Conservation (phyloP, 2,113 vertebrate species). For the Saimiri boliviensis region DNA sequence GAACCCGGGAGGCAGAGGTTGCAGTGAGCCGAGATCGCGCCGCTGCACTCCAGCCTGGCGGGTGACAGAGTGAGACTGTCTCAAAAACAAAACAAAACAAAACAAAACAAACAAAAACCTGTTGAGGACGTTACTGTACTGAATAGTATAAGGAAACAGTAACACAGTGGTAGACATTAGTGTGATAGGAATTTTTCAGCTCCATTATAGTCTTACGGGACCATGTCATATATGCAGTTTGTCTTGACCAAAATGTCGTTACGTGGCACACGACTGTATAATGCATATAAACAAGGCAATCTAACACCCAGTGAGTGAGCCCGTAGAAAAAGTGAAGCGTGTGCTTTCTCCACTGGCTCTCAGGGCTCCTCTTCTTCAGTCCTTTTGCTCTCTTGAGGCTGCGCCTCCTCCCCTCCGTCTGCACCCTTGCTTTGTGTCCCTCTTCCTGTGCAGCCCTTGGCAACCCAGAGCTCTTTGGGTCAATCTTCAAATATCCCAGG, state of each 20-base stretch:
- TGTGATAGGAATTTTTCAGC: background rate
- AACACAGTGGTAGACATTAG: background rate
- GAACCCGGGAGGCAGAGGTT: too few species aligned
- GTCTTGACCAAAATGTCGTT: background rate
- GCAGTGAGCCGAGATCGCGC: too few species aligned
- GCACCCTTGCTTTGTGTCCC: rapidly evolving
- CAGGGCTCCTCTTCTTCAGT: background rate
- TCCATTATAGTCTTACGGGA: background rate
- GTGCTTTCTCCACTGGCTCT: background rate
- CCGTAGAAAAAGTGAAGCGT: background rate
- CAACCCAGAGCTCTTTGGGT: background rate
- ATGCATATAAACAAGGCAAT: background rate
- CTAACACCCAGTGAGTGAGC: background rate
- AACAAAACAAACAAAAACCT: background rate
- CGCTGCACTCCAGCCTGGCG: too few species aligned
- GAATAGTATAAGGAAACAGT: background rate
- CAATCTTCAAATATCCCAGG: background rate
- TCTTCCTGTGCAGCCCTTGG: background rate
- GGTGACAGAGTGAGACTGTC: too few species aligned
- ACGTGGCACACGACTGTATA: background rate
- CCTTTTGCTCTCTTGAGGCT: background rate
- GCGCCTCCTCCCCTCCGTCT: background rate
- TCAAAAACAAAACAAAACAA: too few species aligned
- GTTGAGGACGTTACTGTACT: background rate
- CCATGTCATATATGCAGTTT: background rate